Base-by-base conservation (phyloP, 2,797 vertebrate genomes). In the Protosalanx chinensis region DNA sequence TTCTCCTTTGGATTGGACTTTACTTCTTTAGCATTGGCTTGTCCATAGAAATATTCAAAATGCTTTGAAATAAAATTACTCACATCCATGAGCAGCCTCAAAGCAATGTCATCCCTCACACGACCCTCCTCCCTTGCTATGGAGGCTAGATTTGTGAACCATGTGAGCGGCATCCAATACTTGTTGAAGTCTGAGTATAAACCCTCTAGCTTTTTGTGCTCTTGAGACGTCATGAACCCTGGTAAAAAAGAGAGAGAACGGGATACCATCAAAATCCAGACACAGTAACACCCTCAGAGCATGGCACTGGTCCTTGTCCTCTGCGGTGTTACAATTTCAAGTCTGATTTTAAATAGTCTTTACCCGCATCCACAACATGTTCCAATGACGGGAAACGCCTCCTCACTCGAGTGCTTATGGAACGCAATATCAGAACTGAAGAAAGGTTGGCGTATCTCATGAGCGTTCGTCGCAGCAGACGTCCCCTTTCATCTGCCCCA, bases 81-180 rank as follows among this genome's bases (percentile, higher is more conserved):
- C 82, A 96, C 95, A 1, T 96, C 94, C 90, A 96, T 94, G 71
- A 98, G 94, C 62, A 96, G 90, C 71, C 92, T 90, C 32, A 98
- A 85, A 1, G 96, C 90, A 0, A 97, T 90, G 51, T 96, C 94
- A 0, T 96, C 94, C 10, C 75, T 90, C 75, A 97, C 92, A 12
- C 88, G 84, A 2, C 94, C 93, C 13, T 96, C 95, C 68, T 85
- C 87, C 75, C 95, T 88, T 0, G 96, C 94, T 73, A 82, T 89
- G 27, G 95, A 92, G 0, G 93, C 95, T 88, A 96, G 88, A 79
- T 96, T 97, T 5, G 94, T 91, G 79, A 97, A 96, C 95, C 96
- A 98, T 1, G 95, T 91, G 1, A 95, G 88, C 10, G 96, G 96
- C 77, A 98, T 93, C 95, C 96, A 96, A 88, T 96, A 98, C 81